A percentile compares a stretch with the other conserved stretches of the same genome.
These are phyloP conservation scores for Trichogramma dendrolimi DNA, from an alignment of 2,888 invertebrate species.

Conservation along the genomic window DNA sequence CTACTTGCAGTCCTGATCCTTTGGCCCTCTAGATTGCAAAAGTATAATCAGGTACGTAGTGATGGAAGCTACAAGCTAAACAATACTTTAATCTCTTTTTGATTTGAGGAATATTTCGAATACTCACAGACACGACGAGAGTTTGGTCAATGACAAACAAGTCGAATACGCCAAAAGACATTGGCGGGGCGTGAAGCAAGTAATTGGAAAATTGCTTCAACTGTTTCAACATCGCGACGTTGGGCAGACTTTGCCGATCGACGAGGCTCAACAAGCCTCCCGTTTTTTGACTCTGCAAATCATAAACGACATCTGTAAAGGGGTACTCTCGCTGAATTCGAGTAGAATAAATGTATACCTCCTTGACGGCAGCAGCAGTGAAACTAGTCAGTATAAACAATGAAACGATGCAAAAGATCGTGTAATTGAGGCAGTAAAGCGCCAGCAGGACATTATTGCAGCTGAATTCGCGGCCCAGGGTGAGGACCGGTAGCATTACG, in stretches of 20 bases:
- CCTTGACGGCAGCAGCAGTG: neutral
- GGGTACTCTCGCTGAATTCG: neutral
- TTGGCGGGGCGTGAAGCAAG: neutral
- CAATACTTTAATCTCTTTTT: neutral
- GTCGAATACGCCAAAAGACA: neutral
- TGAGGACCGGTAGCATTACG: neutral
- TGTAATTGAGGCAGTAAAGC: neutral
- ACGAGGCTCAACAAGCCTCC: neutral
- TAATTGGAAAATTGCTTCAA: conserved; percentile 8
- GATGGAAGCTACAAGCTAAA: conserved; percentile 1
- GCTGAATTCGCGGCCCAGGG: too few species aligned
- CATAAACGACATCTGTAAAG: neutral
- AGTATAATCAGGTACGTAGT: conserved; percentile 1
- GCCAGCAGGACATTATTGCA: too few species aligned
- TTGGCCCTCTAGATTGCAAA: neutral
- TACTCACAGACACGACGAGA: neutral
- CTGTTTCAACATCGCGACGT: neutral
- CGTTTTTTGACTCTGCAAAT: neutral
- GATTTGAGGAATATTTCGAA: neutral
- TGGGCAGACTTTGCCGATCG: too few species aligned
- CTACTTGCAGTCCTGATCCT: too few species aligned
- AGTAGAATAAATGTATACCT: neutral
- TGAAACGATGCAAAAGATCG: neutral
- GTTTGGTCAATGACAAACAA: neutral
- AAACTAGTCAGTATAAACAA: neutral